Evolutionary conservation across 2,888 invertebrate genomes (phyloP), one percentile per base, ranked within the genome.

Genomic region (Philonicus albiceps): DNA sequence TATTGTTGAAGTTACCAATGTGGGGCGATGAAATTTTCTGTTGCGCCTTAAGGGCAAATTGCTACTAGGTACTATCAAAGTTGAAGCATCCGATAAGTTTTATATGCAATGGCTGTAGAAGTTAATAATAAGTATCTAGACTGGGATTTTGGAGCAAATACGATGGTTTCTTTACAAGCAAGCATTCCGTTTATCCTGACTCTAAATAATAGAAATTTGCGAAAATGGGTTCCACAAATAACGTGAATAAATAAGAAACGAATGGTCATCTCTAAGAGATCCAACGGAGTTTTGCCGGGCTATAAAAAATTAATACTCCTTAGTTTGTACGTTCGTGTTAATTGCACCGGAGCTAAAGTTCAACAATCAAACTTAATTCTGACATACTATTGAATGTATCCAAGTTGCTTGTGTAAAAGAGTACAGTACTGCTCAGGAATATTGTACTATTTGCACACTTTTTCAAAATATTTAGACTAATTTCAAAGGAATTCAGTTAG

Each of bases 1-100:
- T 87, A 87, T 87, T 75, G 64, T 78, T 84, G 73, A 87, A 87
- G 75, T 87, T 86, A 22, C 76, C 72, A 72, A 72, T 83, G 83
- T 72, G 72, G 72, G 40, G 8, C 34, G 83, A 40, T 72, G 83
- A 64, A 83, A 83, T 83, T 64, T 72, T 22, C 49, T 22, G 30
- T 31, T 53, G 53, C 81, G 64, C 81, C 81, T 81, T 64, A 81
- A 81, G 81, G 64, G 64, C 30, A 64, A 64, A 81, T 55, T 27
- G 81, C 78, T 53, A 16, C 37, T 11, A 11, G 11, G 37, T 7
- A 83, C 13, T 22, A 37, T 34, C 5, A 72, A 72, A 72, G 64
- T 72, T 72, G 5, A 37, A 22, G 34, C 19, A n/a, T 83, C 19
- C 55, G 27, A 5, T 83, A 72, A 72, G n/a, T 72, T 83, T 83